These are phyloP conservation scores for Anastrepha ludens DNA, from an alignment of 1,140 invertebrate species.

Conservation along the genomic window DNA sequence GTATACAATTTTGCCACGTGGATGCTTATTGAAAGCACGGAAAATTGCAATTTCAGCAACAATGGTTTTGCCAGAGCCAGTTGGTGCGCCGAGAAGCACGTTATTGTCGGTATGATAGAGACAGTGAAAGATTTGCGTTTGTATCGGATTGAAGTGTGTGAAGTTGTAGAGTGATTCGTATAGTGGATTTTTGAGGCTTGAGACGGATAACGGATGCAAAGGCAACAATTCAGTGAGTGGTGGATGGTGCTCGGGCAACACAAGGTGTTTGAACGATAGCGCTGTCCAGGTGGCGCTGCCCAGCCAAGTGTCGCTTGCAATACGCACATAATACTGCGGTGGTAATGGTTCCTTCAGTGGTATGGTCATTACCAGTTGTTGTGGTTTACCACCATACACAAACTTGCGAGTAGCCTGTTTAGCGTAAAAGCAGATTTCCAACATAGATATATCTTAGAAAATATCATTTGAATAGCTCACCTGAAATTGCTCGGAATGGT, in stretches of 20 bases:
- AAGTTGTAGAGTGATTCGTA: constrained; percentile 93
- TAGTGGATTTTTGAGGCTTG: constrained; percentile 84
- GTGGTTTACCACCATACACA: constrained; percentile 81
- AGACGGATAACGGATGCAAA: constrained; percentile 91
- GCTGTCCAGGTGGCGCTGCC: constrained; percentile 84
- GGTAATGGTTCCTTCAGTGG: constrained; percentile 94
- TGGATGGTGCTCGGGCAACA: constrained; percentile 93
- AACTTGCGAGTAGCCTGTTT: constrained; percentile 86
- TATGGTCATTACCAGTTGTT: constrained; percentile 96
- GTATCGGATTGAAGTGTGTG: constrained; percentile 98
- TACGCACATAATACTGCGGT: constrained; percentile 92
- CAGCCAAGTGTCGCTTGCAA: constrained; percentile 93
- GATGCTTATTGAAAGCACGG: constrained; percentile 89
- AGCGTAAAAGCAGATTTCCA: background rate
- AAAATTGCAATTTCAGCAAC: constrained; percentile 99
- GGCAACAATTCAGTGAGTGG: constrained; percentile 95
- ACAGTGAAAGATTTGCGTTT: constrained; percentile 98
- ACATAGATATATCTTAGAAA: background rate
- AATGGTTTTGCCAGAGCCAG: constrained; percentile 99
- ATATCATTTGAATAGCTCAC: constrained; percentile 28
- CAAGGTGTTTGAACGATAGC: constrained; percentile 91
- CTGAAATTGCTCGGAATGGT: constrained; percentile 96
- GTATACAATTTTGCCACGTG: constrained; percentile 94
- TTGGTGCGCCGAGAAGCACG: constrained; percentile 96
- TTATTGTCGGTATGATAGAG: constrained; percentile 97